A percentile compares a stretch with the other conserved stretches of the same genome.
Conservation (phyloP, 2,113 vertebrate genomes). For the Athene cunicularia region DNA sequence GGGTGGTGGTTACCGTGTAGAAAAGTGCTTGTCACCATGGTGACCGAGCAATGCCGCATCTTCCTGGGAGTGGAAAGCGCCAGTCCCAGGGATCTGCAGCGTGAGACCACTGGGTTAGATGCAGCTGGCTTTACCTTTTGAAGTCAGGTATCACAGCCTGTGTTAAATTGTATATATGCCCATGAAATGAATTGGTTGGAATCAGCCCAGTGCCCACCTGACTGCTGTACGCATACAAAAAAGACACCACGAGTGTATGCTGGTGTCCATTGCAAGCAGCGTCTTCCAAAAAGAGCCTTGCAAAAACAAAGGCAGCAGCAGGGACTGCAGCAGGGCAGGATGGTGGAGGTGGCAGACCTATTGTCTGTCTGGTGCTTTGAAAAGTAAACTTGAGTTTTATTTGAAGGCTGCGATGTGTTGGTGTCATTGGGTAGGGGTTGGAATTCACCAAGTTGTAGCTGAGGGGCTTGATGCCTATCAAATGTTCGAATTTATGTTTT, state of each 20-base stretch:
- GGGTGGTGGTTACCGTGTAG: neutral
- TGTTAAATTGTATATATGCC: neutral
- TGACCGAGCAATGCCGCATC: neutral
- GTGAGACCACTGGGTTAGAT: neutral
- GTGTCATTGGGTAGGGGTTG: neutral
- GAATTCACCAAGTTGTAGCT: neutral
- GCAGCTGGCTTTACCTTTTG: neutral
- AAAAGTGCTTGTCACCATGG: constrained; percentile 19
- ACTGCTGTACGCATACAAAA: neutral
- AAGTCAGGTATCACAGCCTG: neutral
- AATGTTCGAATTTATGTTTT: neutral
- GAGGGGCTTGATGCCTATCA: neutral
- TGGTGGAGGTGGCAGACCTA: neutral
- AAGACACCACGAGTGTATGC: neutral
- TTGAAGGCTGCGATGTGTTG: neutral
- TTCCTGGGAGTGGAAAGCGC: neutral
- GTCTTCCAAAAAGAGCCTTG: neutral
- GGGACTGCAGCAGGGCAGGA: neutral
- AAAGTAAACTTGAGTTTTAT: neutral
- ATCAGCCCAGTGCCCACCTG: neutral
- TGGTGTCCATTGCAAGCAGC: neutral
- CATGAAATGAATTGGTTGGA: neutral
- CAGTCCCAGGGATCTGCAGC: neutral
- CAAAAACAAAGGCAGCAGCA: neutral
- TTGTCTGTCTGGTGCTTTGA: neutral